Evolutionary conservation across 2,113 vertebrate species (phyloP).

Genomic region (Hippocampus barbouri): DNA sequence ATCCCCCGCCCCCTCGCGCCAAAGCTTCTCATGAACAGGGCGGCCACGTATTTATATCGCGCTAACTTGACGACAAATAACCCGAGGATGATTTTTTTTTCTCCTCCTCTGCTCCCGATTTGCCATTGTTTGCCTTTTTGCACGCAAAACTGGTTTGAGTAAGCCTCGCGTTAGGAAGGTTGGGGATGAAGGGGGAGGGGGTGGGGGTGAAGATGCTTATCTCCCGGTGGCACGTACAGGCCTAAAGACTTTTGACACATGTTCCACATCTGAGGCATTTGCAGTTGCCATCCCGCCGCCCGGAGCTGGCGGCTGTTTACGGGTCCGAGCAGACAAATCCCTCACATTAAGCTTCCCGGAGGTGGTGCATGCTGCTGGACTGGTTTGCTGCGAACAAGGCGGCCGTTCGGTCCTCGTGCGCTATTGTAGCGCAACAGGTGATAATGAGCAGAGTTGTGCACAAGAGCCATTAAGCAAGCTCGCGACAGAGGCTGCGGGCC

Average conservation of each 20-base stretch:
- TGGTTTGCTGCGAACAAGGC: slow-evolving; percentile 29
- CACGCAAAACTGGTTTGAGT: slow-evolving; percentile 53
- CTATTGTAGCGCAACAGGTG: slow-evolving; percentile 28
- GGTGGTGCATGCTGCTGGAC: slow-evolving; percentile 50
- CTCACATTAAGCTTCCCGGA: slow-evolving; percentile 45
- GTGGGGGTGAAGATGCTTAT: slow-evolving; percentile 47
- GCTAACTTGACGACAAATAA: slow-evolving; percentile 68
- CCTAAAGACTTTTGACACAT: slow-evolving; percentile 57
- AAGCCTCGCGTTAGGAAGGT: slow-evolving; percentile 17
- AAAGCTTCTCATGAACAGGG: slow-evolving; percentile 31
- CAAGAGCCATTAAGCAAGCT: slow-evolving; percentile 25
- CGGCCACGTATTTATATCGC: slow-evolving; percentile 42
- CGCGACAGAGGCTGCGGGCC: slow-evolving; percentile 7
- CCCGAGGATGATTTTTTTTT: slow-evolving; percentile 37
- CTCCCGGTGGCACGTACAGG: slow-evolving; percentile 49
- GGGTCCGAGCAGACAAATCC: slow-evolving; percentile 49
- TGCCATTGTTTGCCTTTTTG: slow-evolving; percentile 56
- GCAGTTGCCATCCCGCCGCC: slow-evolving; percentile 43
- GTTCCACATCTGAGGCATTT: slow-evolving; percentile 55
- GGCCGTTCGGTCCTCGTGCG: slow-evolving; percentile 15
- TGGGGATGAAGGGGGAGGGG: not conserved
- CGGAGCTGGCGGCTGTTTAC: slow-evolving; percentile 45
- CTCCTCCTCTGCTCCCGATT: slow-evolving; percentile 48
- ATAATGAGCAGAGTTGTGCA: slow-evolving; percentile 33
- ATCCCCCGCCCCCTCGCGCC: not conserved